Base-by-base conservation (phyloP, 2,113 vertebrate species). In the Oplegnathus fasciatus region DNA sequence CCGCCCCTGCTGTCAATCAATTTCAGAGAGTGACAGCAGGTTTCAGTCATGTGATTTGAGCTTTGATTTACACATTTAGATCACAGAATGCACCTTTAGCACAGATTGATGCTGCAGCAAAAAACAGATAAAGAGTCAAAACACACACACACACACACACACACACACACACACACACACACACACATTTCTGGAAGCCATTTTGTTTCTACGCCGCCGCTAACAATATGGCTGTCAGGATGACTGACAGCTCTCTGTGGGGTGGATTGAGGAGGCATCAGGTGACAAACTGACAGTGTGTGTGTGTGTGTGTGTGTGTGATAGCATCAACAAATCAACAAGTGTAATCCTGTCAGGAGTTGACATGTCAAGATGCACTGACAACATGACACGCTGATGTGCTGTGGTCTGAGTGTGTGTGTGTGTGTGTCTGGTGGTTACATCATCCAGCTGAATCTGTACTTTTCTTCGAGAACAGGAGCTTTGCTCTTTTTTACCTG, bases 221-320 rank as follows among this genome's bases (percentile, higher is more conserved):
- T 58, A 67, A 92, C 69, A 82, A 80, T 84, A 83, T 78, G 58
- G 81, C 70, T 89, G 86, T 86, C 82, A 83, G 72, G 50, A n/a
- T 93, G 86, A 91, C 1, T 83, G 90, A 83, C 88, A 86, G 90
- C 65, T 77, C 46, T 3, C n/a, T 60, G 50, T 80, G 81, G 13
- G 61, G 84, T 44, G 69, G 65, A 84, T 80, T 82, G 81, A 85
- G 78, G 81, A 85, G 78, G 76, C 85, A 78, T 86, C 80, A 86
- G 82, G 80, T 88, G 87, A 77, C 62, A 68, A 58, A 62, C n/a
- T 71, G 86, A 75, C 68, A 44, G 55, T 64, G 57, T 83, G 82
- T 64, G 69, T 57, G 81, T 84, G 71, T 17, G 77, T 28, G 52
- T 67, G 61, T 48, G 52, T 66, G 79, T 55, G 28, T n/a, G 50